Evolutionary conservation across 2,113 vertebrate species (phyloP).

Genomic region (Anolis sagrei): DNA sequence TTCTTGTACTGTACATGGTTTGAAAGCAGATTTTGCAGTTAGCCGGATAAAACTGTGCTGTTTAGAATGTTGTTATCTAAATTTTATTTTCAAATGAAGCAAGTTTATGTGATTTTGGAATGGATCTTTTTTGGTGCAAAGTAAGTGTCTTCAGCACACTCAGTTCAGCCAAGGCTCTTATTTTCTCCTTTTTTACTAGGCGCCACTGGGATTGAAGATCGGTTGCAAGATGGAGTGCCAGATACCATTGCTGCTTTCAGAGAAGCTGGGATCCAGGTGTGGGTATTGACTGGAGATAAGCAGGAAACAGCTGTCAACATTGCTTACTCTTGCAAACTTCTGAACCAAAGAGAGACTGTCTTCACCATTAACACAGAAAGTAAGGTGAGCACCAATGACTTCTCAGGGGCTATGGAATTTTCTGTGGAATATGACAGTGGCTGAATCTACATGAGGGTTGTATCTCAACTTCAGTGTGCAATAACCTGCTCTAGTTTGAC

Average conservation of each 20-base stretch:
- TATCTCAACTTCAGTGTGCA: too few species aligned
- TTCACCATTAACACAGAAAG: slow-evolving; percentile 90
- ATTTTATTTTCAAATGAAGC: neutral
- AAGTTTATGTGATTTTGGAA: neutral
- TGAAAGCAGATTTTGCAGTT: neutral
- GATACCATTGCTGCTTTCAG: slow-evolving; percentile 87
- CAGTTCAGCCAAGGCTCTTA: neutral
- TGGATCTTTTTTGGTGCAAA: neutral
- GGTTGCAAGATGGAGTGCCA: slow-evolving; percentile 91
- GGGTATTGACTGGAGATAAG: slow-evolving; percentile 97
- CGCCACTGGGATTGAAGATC: slow-evolving; percentile 95
- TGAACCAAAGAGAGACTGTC: slow-evolving; percentile 86
- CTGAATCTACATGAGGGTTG: neutral
- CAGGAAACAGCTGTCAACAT: slow-evolving; percentile 95
- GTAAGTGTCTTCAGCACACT: neutral
- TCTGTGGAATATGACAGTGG: neutral
- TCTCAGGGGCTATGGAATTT: fast-evolving
- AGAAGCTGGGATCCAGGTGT: slow-evolving; percentile 92
- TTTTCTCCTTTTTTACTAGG: slow-evolving; percentile 75
- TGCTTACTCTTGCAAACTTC: slow-evolving; percentile 90
- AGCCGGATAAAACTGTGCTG: neutral
- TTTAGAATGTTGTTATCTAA: neutral
- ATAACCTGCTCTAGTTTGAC: too few species aligned
- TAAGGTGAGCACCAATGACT: slow-evolving; percentile 77
- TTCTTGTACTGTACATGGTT: neutral